These are phyloP conservation scores for Perccottus glenii DNA, from an alignment of 2,113 vertebrate genomes.

Conservation along the genomic window DNA sequence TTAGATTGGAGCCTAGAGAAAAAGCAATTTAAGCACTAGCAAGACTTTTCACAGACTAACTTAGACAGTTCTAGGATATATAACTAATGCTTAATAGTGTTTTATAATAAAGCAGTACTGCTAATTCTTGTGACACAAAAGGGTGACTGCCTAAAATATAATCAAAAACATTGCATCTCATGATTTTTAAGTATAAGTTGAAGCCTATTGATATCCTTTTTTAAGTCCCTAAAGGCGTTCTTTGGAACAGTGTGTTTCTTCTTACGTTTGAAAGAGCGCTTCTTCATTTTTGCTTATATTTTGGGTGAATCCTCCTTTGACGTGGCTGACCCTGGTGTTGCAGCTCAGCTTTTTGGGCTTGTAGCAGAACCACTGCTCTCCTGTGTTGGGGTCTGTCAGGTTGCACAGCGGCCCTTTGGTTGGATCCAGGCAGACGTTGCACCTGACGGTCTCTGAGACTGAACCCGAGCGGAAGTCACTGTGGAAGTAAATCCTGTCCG, in stretches of 20 bases:
- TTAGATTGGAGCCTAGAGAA: no score
- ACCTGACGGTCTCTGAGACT: slow-evolving; percentile 84
- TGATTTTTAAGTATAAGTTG: no score
- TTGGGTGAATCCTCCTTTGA: slow-evolving; percentile 82
- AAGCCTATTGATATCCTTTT: no score
- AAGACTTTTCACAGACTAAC: no score
- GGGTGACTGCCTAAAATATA: no score
- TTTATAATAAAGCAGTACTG: no score
- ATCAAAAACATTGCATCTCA: no score
- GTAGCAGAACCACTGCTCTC: slow-evolving; percentile 93
- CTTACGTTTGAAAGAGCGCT: slow-evolving; percentile 85
- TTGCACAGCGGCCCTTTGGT: slow-evolving; percentile 82
- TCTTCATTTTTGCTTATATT: slow-evolving; percentile 79
- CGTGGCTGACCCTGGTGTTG: slow-evolving; percentile 84
- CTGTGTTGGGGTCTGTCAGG: slow-evolving; percentile 88
- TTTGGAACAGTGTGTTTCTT: background rate
- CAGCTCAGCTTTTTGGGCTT: slow-evolving; percentile 87
- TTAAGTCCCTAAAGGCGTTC: no score
- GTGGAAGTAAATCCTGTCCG: slow-evolving; percentile 87
- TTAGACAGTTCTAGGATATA: no score
- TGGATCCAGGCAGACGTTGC: slow-evolving; percentile 84
- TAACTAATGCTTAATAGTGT: no score
- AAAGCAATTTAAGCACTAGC: no score
- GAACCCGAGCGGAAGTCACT: slow-evolving; percentile 86
- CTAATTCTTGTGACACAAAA: no score